Evolutionary conservation across 2,113 vertebrate genomes (phyloP).

Genomic region (Chloebia gouldiae): DNA sequence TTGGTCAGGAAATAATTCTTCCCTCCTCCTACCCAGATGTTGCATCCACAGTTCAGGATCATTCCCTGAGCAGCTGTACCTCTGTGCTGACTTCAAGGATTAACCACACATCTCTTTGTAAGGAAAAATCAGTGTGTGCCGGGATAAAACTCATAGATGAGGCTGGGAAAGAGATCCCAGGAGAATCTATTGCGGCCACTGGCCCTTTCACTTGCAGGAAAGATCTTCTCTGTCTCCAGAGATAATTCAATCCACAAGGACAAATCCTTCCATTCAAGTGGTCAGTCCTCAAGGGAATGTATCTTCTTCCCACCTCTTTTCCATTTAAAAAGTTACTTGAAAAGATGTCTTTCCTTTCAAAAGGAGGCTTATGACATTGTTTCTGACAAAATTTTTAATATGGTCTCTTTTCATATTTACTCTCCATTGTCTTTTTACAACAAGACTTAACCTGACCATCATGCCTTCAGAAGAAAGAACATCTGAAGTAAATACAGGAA

Average conservation of each 20-base stretch:
- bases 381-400: neutral
- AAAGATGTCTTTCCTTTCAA: neutral
- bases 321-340: neutral
- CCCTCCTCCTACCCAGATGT: neutral
- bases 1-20: neutral
- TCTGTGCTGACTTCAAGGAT: neutral
- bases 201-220: neutral
- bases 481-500: neutral
- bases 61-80: neutral
- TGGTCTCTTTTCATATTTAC: neutral
- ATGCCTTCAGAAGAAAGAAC: conserved; percentile 1
- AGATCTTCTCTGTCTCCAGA: neutral
- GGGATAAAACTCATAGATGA: neutral
- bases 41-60: neutral
- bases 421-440: neutral
- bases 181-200: neutral
- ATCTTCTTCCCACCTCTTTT: neutral
- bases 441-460: neutral
- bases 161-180: neutral
- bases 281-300: neutral
- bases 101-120: neutral
- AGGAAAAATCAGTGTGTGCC: neutral
- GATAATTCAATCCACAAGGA: neutral
- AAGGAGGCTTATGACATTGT: neutral
- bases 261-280: neutral